Conservation (phyloP, 2,797 vertebrate species). For the Orientallactaga sibirica region DNA sequence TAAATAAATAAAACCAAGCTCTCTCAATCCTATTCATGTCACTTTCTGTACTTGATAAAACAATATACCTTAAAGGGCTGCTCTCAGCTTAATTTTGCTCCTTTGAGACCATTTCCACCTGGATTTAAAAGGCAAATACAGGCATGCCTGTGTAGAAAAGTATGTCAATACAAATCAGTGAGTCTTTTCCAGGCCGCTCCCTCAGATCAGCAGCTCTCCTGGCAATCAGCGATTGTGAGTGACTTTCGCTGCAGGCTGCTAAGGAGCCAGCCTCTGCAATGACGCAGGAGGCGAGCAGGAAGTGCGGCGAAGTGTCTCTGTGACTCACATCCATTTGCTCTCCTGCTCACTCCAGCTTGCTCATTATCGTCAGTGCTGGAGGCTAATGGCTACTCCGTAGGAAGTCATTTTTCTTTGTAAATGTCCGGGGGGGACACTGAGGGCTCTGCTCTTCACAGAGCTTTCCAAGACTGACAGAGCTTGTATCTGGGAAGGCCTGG, state of each 20-base stretch:
- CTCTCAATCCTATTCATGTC: constrained; percentile 71
- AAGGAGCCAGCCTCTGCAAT: constrained; percentile 82
- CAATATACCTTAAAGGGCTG: constrained; percentile 50
- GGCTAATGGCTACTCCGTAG: constrained; percentile 88
- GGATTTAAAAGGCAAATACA: not conserved
- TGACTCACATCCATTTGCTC: constrained; percentile 89
- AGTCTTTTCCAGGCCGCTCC: constrained; percentile 67
- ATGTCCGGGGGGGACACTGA: constrained; percentile 86
- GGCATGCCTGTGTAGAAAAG: constrained; percentile 63
- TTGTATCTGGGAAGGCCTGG: not conserved
- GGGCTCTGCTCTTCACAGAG: constrained; percentile 63
- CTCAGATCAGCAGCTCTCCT: constrained; percentile 41
- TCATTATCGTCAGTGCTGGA: constrained; percentile 87
- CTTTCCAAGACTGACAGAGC: constrained; percentile 24
- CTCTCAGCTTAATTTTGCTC: constrained; percentile 54
- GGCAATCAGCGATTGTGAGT: constrained; percentile 35
- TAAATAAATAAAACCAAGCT: not conserved
- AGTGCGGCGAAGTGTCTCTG: constrained; percentile 85
- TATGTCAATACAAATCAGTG: constrained; percentile 76
- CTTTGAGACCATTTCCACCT: constrained; percentile 78
- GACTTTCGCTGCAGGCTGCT: constrained; percentile 84
- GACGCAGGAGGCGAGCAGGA: constrained; percentile 88
- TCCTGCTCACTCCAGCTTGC: constrained; percentile 83
- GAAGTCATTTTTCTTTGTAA: constrained; percentile 87
- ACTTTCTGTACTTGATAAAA: constrained; percentile 30